Evolutionary conservation across 53 echinoderm and acorn worm genomes (phyloP), one percentile per base, ranked within the genome.

Genomic region (Holothuria leucospilota): DNA sequence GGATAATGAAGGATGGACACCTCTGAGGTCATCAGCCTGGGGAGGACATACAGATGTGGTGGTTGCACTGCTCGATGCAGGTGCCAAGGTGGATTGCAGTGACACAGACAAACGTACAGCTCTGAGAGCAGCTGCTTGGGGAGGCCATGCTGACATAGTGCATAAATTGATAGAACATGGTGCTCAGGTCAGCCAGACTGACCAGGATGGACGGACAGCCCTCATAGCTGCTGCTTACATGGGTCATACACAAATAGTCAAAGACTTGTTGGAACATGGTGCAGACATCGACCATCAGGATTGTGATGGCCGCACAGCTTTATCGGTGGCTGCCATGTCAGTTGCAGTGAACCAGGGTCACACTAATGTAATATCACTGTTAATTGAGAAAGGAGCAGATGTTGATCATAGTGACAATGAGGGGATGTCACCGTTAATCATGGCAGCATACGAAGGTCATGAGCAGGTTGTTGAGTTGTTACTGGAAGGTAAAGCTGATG

Each of bases 1-100:
- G 20, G 99, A 98, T 84, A 93, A 95, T 72, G 99, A 98, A 86
- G 99, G 99, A 20, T 98, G 99, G 99, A 98, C 99, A 30, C 95
- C 98, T 51, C 91, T 98, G 13, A 93, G 99, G 20, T 95, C 99
- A 82, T 95, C 99, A 41, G 99, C 99, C 20, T 98, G 99, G 99
- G 99, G 95, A 86, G 99, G 99, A 62, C 99, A 98, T 84, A 93
- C 99, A 14, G 99, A 98, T 81, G 99, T 98, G 0, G 99, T 98
- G 15, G 86, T 88, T 84, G 88, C 99, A 20, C 78, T 98, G 69
- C 89, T 98, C 46, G 90, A 78, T 84, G 93, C 93, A 51, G 99
- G 99, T 40, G 99, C 99, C 20, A 93, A 95, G 73, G 99, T 98
- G 10, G 99, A 98, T 78, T 93, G 95, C 62, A 93, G 95, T 84